These are phyloP conservation scores for Motacilla alba DNA, from an alignment of 2,113 vertebrate species.

Conservation along the genomic window DNA sequence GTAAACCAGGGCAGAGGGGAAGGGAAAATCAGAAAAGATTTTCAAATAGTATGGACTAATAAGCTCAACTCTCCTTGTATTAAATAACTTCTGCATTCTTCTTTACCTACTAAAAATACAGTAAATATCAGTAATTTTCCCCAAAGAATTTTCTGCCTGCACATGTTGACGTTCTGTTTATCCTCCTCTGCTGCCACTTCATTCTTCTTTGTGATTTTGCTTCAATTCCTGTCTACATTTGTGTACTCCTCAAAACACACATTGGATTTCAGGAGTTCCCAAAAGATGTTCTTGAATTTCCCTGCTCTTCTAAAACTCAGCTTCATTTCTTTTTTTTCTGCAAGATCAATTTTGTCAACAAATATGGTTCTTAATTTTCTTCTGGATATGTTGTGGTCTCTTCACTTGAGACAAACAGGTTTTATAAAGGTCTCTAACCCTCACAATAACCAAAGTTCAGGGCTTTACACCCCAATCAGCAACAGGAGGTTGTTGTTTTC, in stretches of 20 bases:
- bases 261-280: not conserved
- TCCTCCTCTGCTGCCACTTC: not conserved
- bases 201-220: not conserved
- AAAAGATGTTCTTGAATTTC: not conserved
- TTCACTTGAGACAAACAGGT: not conserved
- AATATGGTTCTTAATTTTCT: not conserved
- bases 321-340: not conserved
- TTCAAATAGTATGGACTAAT: not conserved
- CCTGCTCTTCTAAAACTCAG: not conserved
- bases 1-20: accelerated
- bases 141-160: not conserved
- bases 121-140: not conserved
- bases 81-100: not conserved
- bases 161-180: not conserved
- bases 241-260: not conserved
- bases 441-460: not conserved
- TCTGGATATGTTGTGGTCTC: not conserved
- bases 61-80: not conserved
- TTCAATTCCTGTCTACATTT: not conserved
- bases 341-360: not conserved
- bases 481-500: not conserved
- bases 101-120: not conserved
- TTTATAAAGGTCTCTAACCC: not conserved
- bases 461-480: not conserved
- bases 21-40: not conserved